Evolutionary conservation across 2,888 invertebrate genomes (phyloP), one percentile per base, ranked within the genome.

Genomic region (Tenthredo livida): DNA sequence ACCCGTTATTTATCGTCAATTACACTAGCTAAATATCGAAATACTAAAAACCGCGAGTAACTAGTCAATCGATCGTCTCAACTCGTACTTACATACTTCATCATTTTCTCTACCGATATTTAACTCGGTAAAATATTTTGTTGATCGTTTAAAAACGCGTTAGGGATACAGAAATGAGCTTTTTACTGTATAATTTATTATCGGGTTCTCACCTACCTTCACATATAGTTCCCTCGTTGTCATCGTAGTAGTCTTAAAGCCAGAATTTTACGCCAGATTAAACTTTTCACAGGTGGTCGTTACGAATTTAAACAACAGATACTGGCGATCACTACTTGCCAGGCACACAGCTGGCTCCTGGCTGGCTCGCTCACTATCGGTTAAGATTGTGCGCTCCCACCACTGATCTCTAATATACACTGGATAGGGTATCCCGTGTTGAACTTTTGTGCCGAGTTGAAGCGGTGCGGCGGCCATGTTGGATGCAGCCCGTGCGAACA

Each of bases 171-270:
- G 5, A 33, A 17, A 67, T 33, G 33, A 12, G 10, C n/a, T 54
- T 54, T 54, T n/a, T 54, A 33, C 17, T 15, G 17, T 21, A 17
- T 12, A 67, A 67, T 67, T 12, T 43, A 43, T 21, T 4, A 12
- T 73, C 43, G 4, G 43, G 40, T 43, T 33, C 6, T n/a, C 54
- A 43, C 84, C 85, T 91, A 93, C 93, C 93, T 92, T 93, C 78
- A 91, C 92, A 89, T 93, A 93, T 65, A 93, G 91, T 87, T 93
- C 93, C 89, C 90, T 91, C 86, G 93, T 93, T 88, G 93, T 93
- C 93, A 93, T 93, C 86, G 86, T 84, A 87, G 29, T 54, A 17
- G 29, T 40, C 0, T 37, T 25, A 33, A 15, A 37, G 37, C 37
- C 37, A 43, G 50, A 43, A 77, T 86, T 73, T 83, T 21, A 85